Conservation (phyloP, 1,140 invertebrate species). For the Calosoma granatense region DNA sequence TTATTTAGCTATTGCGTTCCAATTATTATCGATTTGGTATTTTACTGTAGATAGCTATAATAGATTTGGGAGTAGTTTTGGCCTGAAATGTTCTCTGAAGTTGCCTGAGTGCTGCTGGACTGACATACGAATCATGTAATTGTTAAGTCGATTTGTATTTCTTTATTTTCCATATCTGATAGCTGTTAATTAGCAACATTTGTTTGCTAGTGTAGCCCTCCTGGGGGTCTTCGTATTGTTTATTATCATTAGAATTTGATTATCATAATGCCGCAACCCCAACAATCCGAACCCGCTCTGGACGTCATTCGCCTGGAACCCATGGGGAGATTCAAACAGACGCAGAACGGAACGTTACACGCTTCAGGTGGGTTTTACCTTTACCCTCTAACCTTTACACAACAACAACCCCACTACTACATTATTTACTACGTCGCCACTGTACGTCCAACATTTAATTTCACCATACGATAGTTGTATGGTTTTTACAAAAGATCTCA, state of each 20-base stretch:
- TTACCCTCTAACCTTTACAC: slow-evolving; percentile 5
- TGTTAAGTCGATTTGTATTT: not conserved
- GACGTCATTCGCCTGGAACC: slow-evolving; percentile 30
- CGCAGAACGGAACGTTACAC: slow-evolving; percentile 28
- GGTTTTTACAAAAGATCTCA: no score
- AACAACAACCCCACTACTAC: slow-evolving; percentile 16
- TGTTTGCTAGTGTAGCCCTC: slow-evolving; percentile 6
- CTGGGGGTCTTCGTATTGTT: slow-evolving; percentile 2
- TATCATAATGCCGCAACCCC: slow-evolving; percentile 12
- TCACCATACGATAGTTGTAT: no score
- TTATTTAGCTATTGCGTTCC: not conserved
- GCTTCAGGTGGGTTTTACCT: slow-evolving; percentile 28
- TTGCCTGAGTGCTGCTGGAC: not conserved
- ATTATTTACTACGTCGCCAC: no score
- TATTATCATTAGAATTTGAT: not conserved
- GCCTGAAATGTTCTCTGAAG: not conserved
- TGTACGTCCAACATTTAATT: no score
- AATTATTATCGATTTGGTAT: slow-evolving; percentile 3
- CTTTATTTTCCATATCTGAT: not conserved
- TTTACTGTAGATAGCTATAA: not conserved
- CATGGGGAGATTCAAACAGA: slow-evolving; percentile 30
- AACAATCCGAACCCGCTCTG: slow-evolving; percentile 2
- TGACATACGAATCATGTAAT: not conserved
- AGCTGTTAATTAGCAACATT: slow-evolving; percentile 7
- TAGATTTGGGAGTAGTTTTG: slow-evolving; percentile 4